Percentiles rank a stretch among this genome's conserved stretches.
phyloP scores from a whole-genome alignment of 1,140 invertebrate species.

The Heliconius eleuchia region DNA sequence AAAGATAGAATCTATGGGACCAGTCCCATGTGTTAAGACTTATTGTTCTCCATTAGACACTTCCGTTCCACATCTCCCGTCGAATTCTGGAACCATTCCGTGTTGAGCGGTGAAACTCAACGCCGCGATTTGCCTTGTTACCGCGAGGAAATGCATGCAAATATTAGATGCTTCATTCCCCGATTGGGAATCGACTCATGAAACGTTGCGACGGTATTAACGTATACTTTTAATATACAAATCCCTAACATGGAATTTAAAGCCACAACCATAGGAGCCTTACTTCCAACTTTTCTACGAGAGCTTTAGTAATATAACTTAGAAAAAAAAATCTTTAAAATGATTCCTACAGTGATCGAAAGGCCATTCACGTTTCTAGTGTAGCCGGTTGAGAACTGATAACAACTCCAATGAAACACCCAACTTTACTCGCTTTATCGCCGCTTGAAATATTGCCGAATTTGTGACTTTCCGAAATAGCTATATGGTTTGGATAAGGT shows the following conservation, averaged over 20 bases:
- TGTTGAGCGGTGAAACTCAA: too few relatives aligned
- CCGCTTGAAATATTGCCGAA: constrained; percentile 67
- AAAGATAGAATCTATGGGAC: too few relatives aligned
- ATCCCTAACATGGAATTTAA: neutral
- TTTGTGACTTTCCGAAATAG: constrained; percentile 66
- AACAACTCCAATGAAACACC: constrained; percentile 71
- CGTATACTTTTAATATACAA: too few relatives aligned
- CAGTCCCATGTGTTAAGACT: too few relatives aligned
- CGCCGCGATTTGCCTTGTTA: too few relatives aligned
- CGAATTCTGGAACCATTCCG: too few relatives aligned
- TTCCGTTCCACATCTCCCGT: too few relatives aligned
- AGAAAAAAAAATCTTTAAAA: constrained; percentile 17
- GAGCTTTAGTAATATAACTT: neutral
- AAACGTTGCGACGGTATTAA: too few relatives aligned
- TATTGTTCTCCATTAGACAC: too few relatives aligned
- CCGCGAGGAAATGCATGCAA: too few relatives aligned
- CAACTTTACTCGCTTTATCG: constrained; percentile 67
- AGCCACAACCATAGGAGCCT: neutral
- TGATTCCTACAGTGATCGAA: constrained; percentile 24
- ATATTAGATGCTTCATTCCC: too few relatives aligned
- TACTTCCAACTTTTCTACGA: neutral
- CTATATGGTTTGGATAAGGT: neutral
- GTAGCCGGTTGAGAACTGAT: constrained; percentile 52
- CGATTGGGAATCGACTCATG: too few relatives aligned
- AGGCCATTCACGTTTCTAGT: constrained; percentile 28